Percentiles rank a stretch among this genome's conserved stretches.
These are phyloP conservation scores for Falco peregrinus DNA, from an alignment of 2,797 vertebrate species.

Conservation along the genomic window DNA sequence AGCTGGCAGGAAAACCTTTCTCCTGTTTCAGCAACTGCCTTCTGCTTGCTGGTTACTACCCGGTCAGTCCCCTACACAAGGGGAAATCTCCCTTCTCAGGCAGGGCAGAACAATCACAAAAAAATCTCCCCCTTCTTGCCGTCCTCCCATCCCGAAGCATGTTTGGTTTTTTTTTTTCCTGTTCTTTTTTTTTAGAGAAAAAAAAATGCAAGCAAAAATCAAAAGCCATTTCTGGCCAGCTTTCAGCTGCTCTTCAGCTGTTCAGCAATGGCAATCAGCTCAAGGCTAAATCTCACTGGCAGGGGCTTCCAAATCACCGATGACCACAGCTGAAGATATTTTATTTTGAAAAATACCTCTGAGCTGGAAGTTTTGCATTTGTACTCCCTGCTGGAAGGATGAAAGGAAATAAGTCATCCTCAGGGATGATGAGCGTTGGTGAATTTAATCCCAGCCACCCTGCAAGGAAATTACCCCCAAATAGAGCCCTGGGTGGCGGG, in stretches of 20 bases:
- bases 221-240: background rate
- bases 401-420: background rate
- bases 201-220: background rate
- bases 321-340: background rate
- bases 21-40: background rate
- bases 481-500: background rate
- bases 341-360: background rate
- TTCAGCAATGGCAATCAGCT: slow-evolving; percentile 6
- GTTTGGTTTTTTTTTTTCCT: background rate
- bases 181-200: too few relatives aligned
- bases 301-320: background rate
- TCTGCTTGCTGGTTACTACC: background rate
- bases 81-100: background rate
- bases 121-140: background rate
- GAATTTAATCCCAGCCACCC: background rate
- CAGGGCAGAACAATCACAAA: background rate
- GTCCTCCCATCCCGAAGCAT: background rate
- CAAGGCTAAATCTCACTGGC: background rate
- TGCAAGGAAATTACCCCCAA: background rate
- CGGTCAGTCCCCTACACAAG: background rate
- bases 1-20: background rate
- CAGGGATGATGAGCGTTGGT: background rate
- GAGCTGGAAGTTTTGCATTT: background rate
- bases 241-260: slow-evolving; percentile 2
- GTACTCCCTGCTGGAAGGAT: background rate